Evolutionary conservation across 1,140 invertebrate genomes (phyloP).

Genomic region (Pissodes strobi): DNA sequence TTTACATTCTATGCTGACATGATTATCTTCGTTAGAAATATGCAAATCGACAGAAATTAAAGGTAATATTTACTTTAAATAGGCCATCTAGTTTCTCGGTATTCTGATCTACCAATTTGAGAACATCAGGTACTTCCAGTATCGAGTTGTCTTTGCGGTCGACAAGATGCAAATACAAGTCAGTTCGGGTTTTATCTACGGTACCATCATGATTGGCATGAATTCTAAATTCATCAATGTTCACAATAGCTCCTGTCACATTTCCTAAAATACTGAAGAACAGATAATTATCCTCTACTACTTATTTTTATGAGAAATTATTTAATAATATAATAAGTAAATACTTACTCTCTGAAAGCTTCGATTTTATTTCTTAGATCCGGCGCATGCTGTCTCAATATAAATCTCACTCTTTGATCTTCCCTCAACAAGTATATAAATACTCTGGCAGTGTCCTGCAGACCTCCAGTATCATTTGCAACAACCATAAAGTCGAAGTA

Average conservation of each 20-base stretch:
- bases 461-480: conserved; percentile 82
- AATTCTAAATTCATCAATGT: conserved; percentile 89
- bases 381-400: conserved; percentile 84
- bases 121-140: conserved; percentile 81
- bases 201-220: conserved; percentile 91
- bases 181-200: conserved; percentile 92
- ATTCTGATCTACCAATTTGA: conserved; percentile 86
- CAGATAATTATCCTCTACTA: not conserved
- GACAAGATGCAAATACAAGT: conserved; percentile 92
- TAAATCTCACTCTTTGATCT: conserved; percentile 90
- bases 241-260: conserved; percentile 89
- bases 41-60: no score
- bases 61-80: conserved; percentile 86
- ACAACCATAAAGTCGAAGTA: conserved; percentile 91
- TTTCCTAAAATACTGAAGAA: conserved; percentile 71
- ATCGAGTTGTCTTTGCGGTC: conserved; percentile 88
- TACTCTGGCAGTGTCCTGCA: conserved; percentile 77
- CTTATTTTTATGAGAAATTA: not conserved
- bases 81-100: conserved; percentile 85
- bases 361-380: conserved; percentile 81
- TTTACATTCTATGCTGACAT: no score
- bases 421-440: conserved; percentile 91
- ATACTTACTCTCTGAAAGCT: conserved; percentile 76
- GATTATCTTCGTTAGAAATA: no score
- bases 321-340: not conserved